Evolutionary conservation across 2,888 invertebrate genomes (phyloP), one percentile per base, ranked within the genome.

Genomic region (Polydrusus cervinus): DNA sequence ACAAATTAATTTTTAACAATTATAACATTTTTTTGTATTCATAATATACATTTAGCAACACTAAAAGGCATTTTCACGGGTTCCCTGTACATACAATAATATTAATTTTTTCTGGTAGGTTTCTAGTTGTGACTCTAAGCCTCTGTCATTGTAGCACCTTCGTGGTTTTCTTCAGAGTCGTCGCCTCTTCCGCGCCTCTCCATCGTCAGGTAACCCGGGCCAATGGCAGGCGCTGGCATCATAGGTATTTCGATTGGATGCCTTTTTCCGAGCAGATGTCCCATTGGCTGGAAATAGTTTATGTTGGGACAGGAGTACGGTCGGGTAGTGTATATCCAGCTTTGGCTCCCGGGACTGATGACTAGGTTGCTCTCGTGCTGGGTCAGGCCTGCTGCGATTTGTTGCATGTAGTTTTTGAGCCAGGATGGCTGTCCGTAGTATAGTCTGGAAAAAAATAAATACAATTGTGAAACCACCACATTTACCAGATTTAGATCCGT

Each of bases 271-370:
- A 61, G 40, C 10, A 74, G 10, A 13, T 62, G 51, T n/a, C 47
- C 40, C 64, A 74, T 69, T 11, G 49, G 49, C 45, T 72, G 76
- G 16, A 70, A 72, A 43, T 76, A 76, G 43, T 73, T 73, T 8
- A 76, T 73, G 30, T 69, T 57, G 9, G 72, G 62, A 43, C 76
- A 72, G 9, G 76, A 76, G 11, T 47, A 47, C 40, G 60, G 64
- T 14, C 38, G 18, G 16, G 16, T 6, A 1, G 25, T 45, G 68
- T 14, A 68, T 30, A 68, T 14, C 55, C 67, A 68, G 18, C 62
- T 62, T 30, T 10, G 13, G 10, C n/a, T 43, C 55, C 38, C 57
- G 5, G 70, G 70, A 16, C 47, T 43, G 49, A 70, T 14, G 11
- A 47, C 9, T 13, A 70, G 13, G 14, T 57, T 70, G 34, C 64